Evolutionary conservation across 2,113 vertebrate genomes (phyloP).

Genomic region (Todiramphus saurophagus): DNA sequence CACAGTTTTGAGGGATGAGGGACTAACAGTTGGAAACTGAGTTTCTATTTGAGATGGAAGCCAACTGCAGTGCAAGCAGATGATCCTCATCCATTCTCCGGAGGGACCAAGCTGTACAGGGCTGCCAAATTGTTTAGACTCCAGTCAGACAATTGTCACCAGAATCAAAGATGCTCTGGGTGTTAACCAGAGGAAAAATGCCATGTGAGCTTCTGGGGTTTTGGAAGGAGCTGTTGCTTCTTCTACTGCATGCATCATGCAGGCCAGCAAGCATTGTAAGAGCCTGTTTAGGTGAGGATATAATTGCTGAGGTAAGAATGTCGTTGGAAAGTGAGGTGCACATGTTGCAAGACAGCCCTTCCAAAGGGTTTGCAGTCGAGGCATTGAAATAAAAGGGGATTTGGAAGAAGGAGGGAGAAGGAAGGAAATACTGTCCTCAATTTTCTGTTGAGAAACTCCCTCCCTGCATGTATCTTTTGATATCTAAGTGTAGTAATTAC

Average conservation of each 20-base stretch:
- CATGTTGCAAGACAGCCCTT: neutral
- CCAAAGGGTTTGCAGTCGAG: neutral
- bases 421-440: neutral
- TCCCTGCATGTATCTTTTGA: neutral
- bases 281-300: neutral
- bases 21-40: neutral
- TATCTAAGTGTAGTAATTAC: neutral
- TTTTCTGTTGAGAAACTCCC: neutral
- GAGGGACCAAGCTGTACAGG: neutral
- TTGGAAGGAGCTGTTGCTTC: neutral
- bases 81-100: neutral
- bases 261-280: neutral
- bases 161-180: neutral
- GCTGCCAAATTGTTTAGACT: neutral
- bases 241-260: neutral
- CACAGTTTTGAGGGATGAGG: neutral
- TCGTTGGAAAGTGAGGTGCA: neutral
- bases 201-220: neutral
- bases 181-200: neutral
- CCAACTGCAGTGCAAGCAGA: neutral
- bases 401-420: neutral
- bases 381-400: neutral
- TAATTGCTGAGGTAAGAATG: neutral
- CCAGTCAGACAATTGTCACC: neutral
- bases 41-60: neutral